These are phyloP conservation scores for Paelopatides confundens DNA, from an alignment of 53 echinoderm and acorn worm species.

Conservation along the genomic window DNA sequence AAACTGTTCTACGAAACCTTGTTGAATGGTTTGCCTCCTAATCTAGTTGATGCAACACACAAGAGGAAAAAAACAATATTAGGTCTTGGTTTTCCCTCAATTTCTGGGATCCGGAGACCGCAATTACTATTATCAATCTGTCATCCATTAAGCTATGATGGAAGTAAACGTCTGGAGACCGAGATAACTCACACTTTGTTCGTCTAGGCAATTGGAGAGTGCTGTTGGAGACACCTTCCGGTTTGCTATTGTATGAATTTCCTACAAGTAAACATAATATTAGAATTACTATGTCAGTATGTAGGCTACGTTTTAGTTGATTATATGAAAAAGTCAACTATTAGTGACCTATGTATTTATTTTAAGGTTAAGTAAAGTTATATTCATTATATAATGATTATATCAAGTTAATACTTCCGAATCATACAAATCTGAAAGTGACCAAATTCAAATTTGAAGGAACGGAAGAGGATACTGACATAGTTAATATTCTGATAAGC, in stretches of 20 bases:
- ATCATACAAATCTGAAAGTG: conserved; percentile 51
- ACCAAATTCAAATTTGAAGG: conserved; percentile 59
- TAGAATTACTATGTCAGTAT: too few relatives aligned
- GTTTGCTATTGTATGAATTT: conserved; percentile 14
- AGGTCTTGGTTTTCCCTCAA: conserved; percentile 64
- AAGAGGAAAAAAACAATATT: conserved; percentile 68
- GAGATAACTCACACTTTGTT: conserved; percentile 65
- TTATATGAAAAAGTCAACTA: too few relatives aligned
- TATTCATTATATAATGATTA: too few relatives aligned
- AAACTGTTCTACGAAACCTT: conserved; percentile 64
- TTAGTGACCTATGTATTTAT: too few relatives aligned
- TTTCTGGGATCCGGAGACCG: conserved; percentile 63
- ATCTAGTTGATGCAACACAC: background rate
- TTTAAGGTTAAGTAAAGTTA: too few relatives aligned
- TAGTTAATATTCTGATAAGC: conserved; percentile 33
- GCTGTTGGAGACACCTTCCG: conserved; percentile 63
- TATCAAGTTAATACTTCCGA: too few relatives aligned
- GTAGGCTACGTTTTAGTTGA: too few relatives aligned
- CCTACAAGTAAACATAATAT: too few relatives aligned
- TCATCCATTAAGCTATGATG: conserved; percentile 64
- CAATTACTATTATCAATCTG: conserved; percentile 68
- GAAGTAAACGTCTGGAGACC: conserved; percentile 64
- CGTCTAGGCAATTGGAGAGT: conserved; percentile 49
- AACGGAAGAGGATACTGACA: conserved; percentile 28
- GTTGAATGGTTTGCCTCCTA: conserved; percentile 57